These are phyloP conservation scores for Leucania comma DNA, from an alignment of 2,888 invertebrate genomes.

Conservation along the genomic window DNA sequence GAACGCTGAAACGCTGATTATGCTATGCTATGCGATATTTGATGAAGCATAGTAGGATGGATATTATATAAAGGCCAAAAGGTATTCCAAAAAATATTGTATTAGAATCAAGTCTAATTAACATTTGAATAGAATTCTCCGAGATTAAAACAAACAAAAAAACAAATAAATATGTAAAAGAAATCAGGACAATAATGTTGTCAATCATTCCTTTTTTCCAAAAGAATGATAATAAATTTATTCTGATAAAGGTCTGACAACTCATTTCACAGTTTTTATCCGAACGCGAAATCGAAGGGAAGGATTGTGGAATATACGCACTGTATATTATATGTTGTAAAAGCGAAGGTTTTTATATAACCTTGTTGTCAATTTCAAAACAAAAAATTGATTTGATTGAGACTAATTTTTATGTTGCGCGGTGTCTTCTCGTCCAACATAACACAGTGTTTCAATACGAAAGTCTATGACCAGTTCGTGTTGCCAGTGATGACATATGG, in stretches of 20 bases:
- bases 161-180: constrained; percentile 16
- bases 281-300: constrained; percentile 36
- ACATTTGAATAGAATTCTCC: neutral
- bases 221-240: constrained; percentile 51
- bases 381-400: neutral
- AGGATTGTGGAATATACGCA: constrained; percentile 29
- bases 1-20: too few relatives aligned
- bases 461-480: too few relatives aligned
- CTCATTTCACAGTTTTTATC: constrained; percentile 48
- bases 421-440: too few relatives aligned
- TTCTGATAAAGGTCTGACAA: constrained; percentile 63
- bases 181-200: constrained; percentile 46
- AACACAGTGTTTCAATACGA: too few relatives aligned
- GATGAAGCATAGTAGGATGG: too few relatives aligned
- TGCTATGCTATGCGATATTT: too few relatives aligned
- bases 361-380: neutral
- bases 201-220: constrained; percentile 49
- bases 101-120: neutral
- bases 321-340: neutral
- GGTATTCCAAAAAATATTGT: too few relatives aligned
- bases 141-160: constrained; percentile 20
- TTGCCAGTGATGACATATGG: too few relatives aligned
- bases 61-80: too few relatives aligned
- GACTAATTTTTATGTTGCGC: too few relatives aligned
- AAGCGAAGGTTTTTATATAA: neutral